Evolutionary conservation across 2,888 invertebrate species (phyloP).

Genomic region (Cephalotes varians): DNA sequence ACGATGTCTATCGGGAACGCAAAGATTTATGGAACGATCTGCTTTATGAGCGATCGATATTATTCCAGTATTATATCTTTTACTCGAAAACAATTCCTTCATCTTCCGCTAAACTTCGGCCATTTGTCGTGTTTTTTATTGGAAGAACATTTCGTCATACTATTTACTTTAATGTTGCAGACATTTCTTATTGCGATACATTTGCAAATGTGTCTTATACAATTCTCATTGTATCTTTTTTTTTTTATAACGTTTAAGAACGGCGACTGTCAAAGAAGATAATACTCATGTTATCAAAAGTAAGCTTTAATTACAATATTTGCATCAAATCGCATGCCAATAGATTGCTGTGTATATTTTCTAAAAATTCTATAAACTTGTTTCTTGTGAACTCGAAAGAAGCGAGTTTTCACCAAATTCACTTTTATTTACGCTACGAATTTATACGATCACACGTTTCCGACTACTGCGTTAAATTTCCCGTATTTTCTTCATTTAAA

Average conservation of each 20-base stretch:
- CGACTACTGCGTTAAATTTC: constrained; percentile 5
- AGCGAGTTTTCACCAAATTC: constrained; percentile 9
- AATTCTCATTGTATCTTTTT: neutral
- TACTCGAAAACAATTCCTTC: neutral
- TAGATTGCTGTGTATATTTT: neutral
- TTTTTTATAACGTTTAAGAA: neutral
- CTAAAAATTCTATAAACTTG: constrained; percentile 7
- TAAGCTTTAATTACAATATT: neutral
- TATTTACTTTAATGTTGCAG: constrained; percentile 14
- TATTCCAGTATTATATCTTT: neutral
- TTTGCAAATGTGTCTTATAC: constrained; percentile 9
- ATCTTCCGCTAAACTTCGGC: neutral
- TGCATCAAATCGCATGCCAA: neutral
- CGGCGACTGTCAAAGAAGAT: neutral
- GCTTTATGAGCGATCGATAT: constrained; percentile 1
- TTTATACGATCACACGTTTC: constrained; percentile 10
- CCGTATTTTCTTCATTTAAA: neutral
- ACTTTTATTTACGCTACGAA: constrained; percentile 20
- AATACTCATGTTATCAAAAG: neutral
- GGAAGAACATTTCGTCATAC: constrained; percentile 33
- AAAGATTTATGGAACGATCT: constrained; percentile 12
- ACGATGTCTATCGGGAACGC: neutral
- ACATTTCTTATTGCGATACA: constrained; percentile 22
- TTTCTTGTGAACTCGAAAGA: neutral
- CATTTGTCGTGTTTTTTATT: constrained; percentile 24